Evolutionary conservation across 2,888 invertebrate genomes (phyloP), one percentile per base, ranked within the genome.

Genomic region (Nephrotoma flavescens): DNA sequence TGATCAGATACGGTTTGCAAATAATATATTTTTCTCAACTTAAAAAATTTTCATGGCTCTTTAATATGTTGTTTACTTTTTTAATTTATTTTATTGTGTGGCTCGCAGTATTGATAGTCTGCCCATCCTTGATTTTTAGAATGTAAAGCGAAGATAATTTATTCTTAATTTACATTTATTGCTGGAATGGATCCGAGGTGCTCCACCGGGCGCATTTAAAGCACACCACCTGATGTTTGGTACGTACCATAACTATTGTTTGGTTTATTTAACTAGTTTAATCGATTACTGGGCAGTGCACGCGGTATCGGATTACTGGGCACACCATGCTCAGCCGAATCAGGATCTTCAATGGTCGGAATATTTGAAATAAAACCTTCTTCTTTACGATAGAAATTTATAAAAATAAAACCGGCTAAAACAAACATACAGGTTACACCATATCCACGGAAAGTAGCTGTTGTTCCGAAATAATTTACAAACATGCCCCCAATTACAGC

Each of bases 311-410:
- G 97, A 92, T 97, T 97, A 90, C 97, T 96, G 85, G 97, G 98
- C 86, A 98, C 98, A 86, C 98, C 98, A 90, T 98, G 98, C n/a
- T 98, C 98, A 87, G 97, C 97, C 90, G 98, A 93, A 92, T 97
- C 97, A 1, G 96, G 96, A 92, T 96, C 96, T 90, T 96, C 96
- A 86, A 95, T 94, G 88, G 93, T 93, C 0, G 95, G 94, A 87
- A 95, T 91, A 86, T 95, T 94, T 41, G 95, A 94, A 11, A 95
- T 93, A 89, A 95, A 95, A 86, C 94, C 96, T 87, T 94, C 94
- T 89, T 96, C 96, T 90, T 94, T 96, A 88, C 96, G 94, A 92
- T 96, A 96, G 92, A 97, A 98, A 92, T 98, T 98, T 89, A 98
- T 95, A 91, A 97, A 97, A 87, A 97, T 94, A 92, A 98, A 98